phyloP scores from a whole-genome alignment of 2,888 invertebrate genomes.

The Mongoloraphidia duomilia region DNA sequence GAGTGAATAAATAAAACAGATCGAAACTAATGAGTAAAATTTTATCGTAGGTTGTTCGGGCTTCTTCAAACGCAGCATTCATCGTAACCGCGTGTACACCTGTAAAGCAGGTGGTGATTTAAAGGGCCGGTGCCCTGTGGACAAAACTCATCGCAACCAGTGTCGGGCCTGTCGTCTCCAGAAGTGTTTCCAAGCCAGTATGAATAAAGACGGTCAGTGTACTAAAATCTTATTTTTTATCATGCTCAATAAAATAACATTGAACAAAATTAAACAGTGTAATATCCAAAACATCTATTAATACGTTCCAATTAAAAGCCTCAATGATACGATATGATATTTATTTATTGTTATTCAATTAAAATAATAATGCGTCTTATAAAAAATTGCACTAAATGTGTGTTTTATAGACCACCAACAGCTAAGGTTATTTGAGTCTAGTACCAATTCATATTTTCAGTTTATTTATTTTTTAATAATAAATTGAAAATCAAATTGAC shows the following conservation, averaged over 20 bases:
- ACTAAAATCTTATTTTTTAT: slow-evolving; percentile 1
- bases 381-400: no score
- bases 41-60: slow-evolving; percentile 69
- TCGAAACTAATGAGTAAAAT: neutral
- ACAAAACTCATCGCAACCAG: slow-evolving; percentile 94
- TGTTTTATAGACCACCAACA: no score
- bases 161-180: slow-evolving; percentile 88
- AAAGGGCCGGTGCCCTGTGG: slow-evolving; percentile 88
- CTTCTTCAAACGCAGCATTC: slow-evolving; percentile 92
- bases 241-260: no score
- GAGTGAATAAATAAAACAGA: neutral
- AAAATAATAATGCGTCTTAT: no score
- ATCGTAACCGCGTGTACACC: slow-evolving; percentile 89
- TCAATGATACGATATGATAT: slow-evolving; percentile 11
- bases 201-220: slow-evolving; percentile 94
- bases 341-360: no score
- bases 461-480: no score
- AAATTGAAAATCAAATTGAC: no score
- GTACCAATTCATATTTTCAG: no score
- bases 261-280: no score
- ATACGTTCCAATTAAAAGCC: slow-evolving; percentile 12
- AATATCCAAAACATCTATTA: slow-evolving; percentile 11
- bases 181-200: slow-evolving; percentile 90
- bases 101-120: slow-evolving; percentile 90
- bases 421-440: no score